Evolutionary conservation across 2,797 vertebrate species (phyloP).

Genomic region (Schizopygopsis malacanthus): DNA sequence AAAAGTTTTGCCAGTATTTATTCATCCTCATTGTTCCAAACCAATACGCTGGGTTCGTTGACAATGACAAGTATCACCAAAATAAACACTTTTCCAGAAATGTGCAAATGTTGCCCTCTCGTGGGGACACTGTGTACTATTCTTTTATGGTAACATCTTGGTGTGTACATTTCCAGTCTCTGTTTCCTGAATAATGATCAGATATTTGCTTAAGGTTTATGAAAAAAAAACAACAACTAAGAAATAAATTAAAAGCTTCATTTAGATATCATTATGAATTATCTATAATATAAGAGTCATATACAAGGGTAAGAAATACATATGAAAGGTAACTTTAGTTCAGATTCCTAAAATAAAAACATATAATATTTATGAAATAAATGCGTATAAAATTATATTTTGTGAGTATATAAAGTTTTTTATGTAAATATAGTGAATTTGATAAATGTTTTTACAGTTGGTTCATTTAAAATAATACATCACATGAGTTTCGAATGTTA

Average conservation of each 20-base stretch:
- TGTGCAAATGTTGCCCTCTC: slow-evolving; percentile 29
- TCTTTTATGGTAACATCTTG: background rate
- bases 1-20: background rate
- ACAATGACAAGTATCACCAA: background rate
- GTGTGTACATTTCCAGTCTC: background rate
- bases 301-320: background rate
- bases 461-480: background rate
- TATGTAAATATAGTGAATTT: background rate
- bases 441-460: background rate
- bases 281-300: background rate
- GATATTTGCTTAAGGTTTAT: background rate
- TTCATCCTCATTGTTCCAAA: background rate
- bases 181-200: background rate
- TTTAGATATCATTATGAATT: background rate
- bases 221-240: background rate
- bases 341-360: background rate
- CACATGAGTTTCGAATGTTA: background rate
- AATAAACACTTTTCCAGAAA: background rate
- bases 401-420: background rate
- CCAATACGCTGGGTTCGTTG: background rate
- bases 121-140: background rate
- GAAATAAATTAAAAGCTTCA: background rate
- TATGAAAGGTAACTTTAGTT: background rate
- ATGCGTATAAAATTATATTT: background rate
- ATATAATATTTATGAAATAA: background rate